These are phyloP conservation scores for Mus spicilegus DNA, from an alignment of 2,113 vertebrate genomes.

Conservation along the genomic window DNA sequence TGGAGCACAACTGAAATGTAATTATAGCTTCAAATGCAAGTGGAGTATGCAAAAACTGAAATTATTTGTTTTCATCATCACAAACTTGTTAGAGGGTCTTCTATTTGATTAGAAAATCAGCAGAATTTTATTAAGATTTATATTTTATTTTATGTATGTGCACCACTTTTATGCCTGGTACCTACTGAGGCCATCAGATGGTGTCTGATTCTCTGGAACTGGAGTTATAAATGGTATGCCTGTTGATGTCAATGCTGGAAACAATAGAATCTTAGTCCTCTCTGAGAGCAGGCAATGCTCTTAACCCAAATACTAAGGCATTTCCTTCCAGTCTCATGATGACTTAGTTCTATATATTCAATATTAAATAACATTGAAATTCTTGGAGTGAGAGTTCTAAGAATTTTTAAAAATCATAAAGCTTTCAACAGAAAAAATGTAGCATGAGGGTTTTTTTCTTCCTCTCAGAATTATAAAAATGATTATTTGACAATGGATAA, in stretches of 20 bases:
- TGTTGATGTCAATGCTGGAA: not conserved
- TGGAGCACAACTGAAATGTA: not conserved
- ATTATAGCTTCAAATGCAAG: not conserved
- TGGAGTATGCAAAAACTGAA: not conserved
- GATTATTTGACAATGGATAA: conserved; percentile 33
- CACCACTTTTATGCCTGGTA: not conserved
- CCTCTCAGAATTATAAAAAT: conserved; percentile 37
- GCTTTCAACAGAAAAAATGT: not conserved
- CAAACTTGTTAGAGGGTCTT: not conserved
- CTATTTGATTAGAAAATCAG: not conserved
- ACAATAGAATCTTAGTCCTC: not conserved
- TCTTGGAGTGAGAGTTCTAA: not conserved
- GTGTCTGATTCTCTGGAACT: not conserved
- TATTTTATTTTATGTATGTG: not conserved
- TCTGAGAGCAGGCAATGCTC: not conserved
- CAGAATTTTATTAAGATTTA: not conserved
- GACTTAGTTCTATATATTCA: conserved; percentile 2
- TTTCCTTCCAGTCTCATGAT: not conserved
- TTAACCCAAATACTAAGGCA: too few relatives aligned
- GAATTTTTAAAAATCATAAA: conserved; percentile 1
- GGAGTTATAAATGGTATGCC: too few relatives aligned
- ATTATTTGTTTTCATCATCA: not conserved
- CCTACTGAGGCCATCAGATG: not conserved
- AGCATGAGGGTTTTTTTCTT: not conserved
- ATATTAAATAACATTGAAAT: not conserved